A percentile compares a stretch with the other conserved stretches of the same genome.
Evolutionary conservation across 2,888 invertebrate species (phyloP).

Genomic region (Anagyrus pseudococci): DNA sequence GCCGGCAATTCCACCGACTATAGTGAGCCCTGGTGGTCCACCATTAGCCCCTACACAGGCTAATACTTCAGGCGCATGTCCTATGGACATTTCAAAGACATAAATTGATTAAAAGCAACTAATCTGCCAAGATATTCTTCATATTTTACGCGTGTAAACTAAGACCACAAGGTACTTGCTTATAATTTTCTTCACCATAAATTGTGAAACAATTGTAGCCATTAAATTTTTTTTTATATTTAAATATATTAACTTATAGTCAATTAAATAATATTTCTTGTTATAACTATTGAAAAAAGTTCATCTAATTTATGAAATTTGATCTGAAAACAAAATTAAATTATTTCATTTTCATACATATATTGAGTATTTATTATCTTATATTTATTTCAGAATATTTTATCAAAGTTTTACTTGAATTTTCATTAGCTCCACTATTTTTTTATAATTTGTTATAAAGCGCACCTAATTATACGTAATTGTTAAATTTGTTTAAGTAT

Average conservation of each 20-base stretch:
- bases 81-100: conserved; percentile 62
- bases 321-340: neutral
- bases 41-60: conserved; percentile 48
- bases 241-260: neutral
- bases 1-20: conserved; percentile 77
- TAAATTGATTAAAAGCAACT: conserved; percentile 46
- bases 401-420: neutral
- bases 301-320: neutral
- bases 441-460: neutral
- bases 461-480: conserved; percentile 12
- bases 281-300: too few species aligned
- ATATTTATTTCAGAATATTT: neutral
- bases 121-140: conserved; percentile 43
- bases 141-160: conserved; percentile 42
- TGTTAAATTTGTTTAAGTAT: conserved; percentile 2
- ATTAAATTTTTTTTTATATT: neutral
- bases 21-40: conserved; percentile 64
- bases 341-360: neutral
- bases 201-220: neutral
- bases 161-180: conserved; percentile 36
- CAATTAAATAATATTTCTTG: neutral
- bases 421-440: neutral
- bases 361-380: neutral
- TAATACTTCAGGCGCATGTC: conserved; percentile 54
- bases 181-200: conserved; percentile 22